Evolutionary conservation across 2,113 vertebrate species (phyloP).

Genomic region (Leucoraja erinaceus): DNA sequence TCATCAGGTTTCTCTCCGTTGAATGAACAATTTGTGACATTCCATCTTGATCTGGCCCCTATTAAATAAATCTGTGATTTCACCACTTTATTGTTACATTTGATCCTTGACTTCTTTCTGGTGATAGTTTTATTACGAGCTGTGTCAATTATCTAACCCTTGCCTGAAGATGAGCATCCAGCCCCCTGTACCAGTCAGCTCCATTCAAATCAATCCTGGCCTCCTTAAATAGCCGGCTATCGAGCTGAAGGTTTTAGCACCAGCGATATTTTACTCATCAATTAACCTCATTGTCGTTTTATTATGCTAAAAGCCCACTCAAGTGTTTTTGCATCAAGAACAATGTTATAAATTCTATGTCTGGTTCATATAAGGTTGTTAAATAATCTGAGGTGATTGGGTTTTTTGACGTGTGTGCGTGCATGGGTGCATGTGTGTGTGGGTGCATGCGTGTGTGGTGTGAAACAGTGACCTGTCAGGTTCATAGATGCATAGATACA

Average conservation of each 20-base stretch:
- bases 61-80: not conserved
- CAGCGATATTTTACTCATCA: conserved; percentile 13
- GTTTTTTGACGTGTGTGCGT: no score
- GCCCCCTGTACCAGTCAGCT: not conserved
- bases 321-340: not conserved
- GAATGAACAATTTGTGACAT: not conserved
- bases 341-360: not conserved
- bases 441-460: no score
- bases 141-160: not conserved
- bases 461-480: no score
- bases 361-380: not conserved
- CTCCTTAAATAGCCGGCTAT: not conserved
- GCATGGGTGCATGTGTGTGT: no score
- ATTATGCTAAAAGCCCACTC: conserved; percentile 2
- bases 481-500: no score
- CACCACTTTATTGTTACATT: not conserved
- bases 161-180: not conserved
- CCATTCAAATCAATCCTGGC: not conserved
- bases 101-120: not conserved
- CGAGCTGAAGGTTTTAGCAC: not conserved
- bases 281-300: not conserved
- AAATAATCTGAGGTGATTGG: not conserved
- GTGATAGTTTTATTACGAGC: not conserved
- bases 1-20: not conserved
- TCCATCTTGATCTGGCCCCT: not conserved